Evolutionary conservation across 2,113 vertebrate genomes (phyloP), one percentile per base, ranked within the genome.

Genomic region (Anarhynchus alexandrinus): DNA sequence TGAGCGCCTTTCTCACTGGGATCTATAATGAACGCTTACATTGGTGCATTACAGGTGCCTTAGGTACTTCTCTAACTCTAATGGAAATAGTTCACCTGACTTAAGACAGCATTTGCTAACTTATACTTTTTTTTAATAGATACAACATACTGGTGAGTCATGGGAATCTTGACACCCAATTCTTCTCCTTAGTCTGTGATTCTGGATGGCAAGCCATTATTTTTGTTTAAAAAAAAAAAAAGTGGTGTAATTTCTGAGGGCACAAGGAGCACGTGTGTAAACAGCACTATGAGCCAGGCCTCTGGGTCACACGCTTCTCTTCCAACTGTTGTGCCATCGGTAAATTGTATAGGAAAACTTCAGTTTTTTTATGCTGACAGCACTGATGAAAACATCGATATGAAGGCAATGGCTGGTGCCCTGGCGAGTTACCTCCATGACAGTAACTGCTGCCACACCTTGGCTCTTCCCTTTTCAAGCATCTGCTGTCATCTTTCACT

Each of bases 341-440:
- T 62, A 82, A 82, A 76, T 62, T 29, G 82, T 11, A 36, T 17
- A 38, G 8, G 43, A 74, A 69, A 94, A n/a, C 25, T 67, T 61
- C 18, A 0, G 0, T 0, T 34, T 29, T 57, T 27, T 23, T 38
- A 11, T 64, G n/a, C n/a, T 65, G 32, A 61, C 15, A 82, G 29
- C 40, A n/a, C 30, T 70, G 16, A 90, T 11, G 45, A 70, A 78
- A 94, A 70, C 45, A 61, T 11, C 0, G 1, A 15, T 51, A 45
- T 18, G 54, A 86, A 77, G 12, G 45, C 40, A 66, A n/a, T 2
- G 7, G 55, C 34, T 85, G 51, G 42, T 61, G 6, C 23, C 27
- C 25, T 32, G 21, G 49, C 2, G 21, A 45, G 19, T 42, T 88
- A 25, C 14, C 6, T 76, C 20, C 15, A 3, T 12, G 29, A 16